Evolutionary conservation across 2,888 invertebrate species (phyloP).

Genomic region (Euzetes globulus): DNA sequence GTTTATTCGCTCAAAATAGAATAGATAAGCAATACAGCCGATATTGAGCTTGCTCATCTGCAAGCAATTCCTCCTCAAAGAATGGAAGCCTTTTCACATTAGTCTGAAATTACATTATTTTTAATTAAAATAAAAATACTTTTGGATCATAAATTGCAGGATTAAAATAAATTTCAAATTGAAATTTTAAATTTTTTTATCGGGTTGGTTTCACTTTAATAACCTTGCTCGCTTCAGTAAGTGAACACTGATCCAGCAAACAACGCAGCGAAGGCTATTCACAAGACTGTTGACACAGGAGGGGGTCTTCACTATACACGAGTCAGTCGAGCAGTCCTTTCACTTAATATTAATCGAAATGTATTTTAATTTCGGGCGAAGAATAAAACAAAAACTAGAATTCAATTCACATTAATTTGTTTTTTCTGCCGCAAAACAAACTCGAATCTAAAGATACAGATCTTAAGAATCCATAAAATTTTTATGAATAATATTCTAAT

Average conservation of each 20-base stretch:
- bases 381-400: no score
- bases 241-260: background rate
- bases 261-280: background rate
- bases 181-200: no score
- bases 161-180: no score
- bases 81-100: no score
- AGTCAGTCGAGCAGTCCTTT: background rate
- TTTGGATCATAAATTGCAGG: no score
- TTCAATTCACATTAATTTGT: background rate
- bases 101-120: no score
- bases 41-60: background rate
- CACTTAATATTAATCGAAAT: conserved; percentile 4
- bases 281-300: background rate
- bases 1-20: background rate
- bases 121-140: no score
- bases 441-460: background rate
- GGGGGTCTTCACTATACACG: background rate
- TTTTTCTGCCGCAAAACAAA: background rate
- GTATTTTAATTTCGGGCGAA: background rate
- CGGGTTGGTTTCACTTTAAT: no score
- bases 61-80: background rate
- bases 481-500: background rate
- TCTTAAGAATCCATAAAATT: background rate
- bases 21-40: background rate
- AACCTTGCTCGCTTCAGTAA: no score